Evolutionary conservation across 2,888 invertebrate genomes (phyloP).

Genomic region (Eupithecia tripunctaria): DNA sequence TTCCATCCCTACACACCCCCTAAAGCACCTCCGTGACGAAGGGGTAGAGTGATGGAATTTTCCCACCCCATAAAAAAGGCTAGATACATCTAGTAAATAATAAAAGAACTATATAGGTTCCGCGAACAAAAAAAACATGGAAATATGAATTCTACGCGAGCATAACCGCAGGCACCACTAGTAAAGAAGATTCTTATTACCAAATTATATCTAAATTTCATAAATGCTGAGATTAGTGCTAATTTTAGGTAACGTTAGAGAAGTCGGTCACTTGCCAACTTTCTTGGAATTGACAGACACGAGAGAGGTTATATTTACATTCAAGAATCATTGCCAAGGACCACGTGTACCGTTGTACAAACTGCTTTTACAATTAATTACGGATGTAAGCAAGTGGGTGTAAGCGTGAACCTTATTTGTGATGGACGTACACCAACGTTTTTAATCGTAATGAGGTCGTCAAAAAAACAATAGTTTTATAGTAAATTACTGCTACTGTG

Average conservation of each 20-base stretch:
- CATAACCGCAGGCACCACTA: not conserved
- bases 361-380: not conserved
- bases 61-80: too few relatives aligned
- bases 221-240: slow-evolving; percentile 61
- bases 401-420: too few relatives aligned
- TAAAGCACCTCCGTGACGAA: too few relatives aligned
- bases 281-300: slow-evolving; percentile 76
- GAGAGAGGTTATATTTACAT: slow-evolving; percentile 78
- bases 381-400: too few relatives aligned
- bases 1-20: too few relatives aligned
- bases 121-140: not conserved
- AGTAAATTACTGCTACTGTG: too few relatives aligned
- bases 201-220: slow-evolving; percentile 52
- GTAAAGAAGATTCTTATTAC: not conserved
- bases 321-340: slow-evolving; percentile 80
- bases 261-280: slow-evolving; percentile 76
- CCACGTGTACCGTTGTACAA: slow-evolving; percentile 26
- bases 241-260: slow-evolving; percentile 63
- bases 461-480: too few relatives aligned
- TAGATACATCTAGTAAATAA: too few relatives aligned
- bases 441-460: too few relatives aligned
- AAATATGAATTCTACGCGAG: not conserved
- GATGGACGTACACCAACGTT: too few relatives aligned
- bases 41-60: too few relatives aligned
- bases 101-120: not conserved